Conservation (phyloP, 1,140 invertebrate genomes). For the Aculops lycopersici region DNA sequence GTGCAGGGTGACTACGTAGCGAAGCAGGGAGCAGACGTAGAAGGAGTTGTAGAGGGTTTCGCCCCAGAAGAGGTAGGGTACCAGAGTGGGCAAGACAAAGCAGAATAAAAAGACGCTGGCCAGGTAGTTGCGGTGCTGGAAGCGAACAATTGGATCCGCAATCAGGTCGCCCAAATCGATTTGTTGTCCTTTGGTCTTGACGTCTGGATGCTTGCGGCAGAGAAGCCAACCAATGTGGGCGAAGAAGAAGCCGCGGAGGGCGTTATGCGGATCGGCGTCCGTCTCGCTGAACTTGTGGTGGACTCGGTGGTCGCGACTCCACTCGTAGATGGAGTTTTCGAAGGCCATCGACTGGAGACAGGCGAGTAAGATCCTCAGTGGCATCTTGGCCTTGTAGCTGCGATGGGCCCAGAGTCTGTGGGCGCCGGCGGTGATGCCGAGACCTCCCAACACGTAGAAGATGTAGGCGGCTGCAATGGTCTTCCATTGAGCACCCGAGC, state of each 20-base stretch:
- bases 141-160: constrained; percentile 42
- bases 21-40: constrained; percentile 43
- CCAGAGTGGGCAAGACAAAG: constrained; percentile 48
- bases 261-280: constrained; percentile 79
- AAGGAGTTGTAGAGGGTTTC: constrained; percentile 44
- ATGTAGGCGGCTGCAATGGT: constrained; percentile 24
- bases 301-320: constrained; percentile 70
- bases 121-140: constrained; percentile 56
- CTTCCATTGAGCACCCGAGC: constrained; percentile 34
- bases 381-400: constrained; percentile 68
- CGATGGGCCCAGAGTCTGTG: constrained; percentile 76
- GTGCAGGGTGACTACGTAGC: constrained; percentile 56
- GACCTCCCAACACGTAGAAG: constrained; percentile 11
- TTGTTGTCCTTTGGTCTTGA: constrained; percentile 46
- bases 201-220: constrained; percentile 51
- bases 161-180: constrained; percentile 60
- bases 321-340: constrained; percentile 64
- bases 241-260: constrained; percentile 75
- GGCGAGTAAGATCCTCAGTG: constrained; percentile 38
- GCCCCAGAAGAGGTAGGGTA: constrained; percentile 49
- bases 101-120: constrained; percentile 42
- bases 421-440: constrained; percentile 53
- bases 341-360: constrained; percentile 18
- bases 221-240: constrained; percentile 76
- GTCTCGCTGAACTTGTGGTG: constrained; percentile 92